Evolutionary conservation across 1,140 invertebrate species (phyloP).

Genomic region (Drosophila busckii): DNA sequence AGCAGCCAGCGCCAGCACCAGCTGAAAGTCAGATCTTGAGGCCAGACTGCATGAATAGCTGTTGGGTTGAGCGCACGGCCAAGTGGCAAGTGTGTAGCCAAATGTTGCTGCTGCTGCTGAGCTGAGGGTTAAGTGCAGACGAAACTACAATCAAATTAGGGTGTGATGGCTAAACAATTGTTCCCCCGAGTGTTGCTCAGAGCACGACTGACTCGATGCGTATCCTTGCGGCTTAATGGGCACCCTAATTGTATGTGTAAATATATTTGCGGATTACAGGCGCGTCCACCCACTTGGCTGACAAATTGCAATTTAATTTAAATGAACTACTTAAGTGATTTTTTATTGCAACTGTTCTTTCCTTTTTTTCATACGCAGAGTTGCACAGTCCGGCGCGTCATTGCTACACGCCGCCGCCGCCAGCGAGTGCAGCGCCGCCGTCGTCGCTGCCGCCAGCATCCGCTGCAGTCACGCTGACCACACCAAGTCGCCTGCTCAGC

Average conservation of each 20-base stretch:
- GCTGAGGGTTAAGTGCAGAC: conserved; percentile 74
- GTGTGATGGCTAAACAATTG: conserved; percentile 79
- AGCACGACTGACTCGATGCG: conserved; percentile 17
- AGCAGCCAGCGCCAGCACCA: conserved; percentile 32
- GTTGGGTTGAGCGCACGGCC: conserved; percentile 54
- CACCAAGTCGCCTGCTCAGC: conserved; percentile 35
- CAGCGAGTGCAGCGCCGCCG: conserved; percentile 12
- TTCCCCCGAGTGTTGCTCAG: conserved; percentile 65
- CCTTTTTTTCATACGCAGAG: conserved; percentile 22
- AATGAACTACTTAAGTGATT: conserved; percentile 75
- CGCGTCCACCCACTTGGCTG: conserved; percentile 43
- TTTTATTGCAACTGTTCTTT: conserved; percentile 61
- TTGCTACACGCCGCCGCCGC: conserved; percentile 41
- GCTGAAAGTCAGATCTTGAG: conserved; percentile 2
- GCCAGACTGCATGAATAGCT: conserved; percentile 22
- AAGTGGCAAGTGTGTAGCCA: conserved; percentile 69
- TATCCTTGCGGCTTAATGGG: conserved; percentile 58
- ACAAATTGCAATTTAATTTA: conserved; percentile 77
- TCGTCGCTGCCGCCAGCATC: conserved; percentile 10
- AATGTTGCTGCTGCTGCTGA: conserved; percentile 39
- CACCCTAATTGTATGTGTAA: conserved; percentile 79
- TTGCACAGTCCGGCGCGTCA: conserved; percentile 53
- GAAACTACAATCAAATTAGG: conserved; percentile 79
- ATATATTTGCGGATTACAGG: conserved; percentile 77
- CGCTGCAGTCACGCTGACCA: background rate